A percentile compares a stretch with the other conserved stretches of the same genome.
Conservation (phyloP, 2,888 invertebrate species). For the Asteroscopus sphinx region DNA sequence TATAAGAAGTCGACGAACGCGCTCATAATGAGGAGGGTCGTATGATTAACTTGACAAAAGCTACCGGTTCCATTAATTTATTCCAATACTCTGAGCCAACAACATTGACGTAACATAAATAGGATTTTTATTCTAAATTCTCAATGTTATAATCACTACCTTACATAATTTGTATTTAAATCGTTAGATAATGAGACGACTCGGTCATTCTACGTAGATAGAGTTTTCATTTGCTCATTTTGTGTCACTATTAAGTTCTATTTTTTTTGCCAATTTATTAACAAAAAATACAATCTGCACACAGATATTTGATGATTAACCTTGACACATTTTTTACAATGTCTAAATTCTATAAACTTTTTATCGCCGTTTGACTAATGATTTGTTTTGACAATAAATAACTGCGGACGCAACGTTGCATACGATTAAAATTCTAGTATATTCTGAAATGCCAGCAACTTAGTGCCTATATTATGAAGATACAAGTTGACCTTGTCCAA, state of each 20-base stretch:
- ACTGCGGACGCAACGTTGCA: constrained; percentile 1
- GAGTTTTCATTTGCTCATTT: not conserved
- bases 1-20: too few species aligned
- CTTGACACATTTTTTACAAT: constrained; percentile 30
- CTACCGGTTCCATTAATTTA: constrained; percentile 52
- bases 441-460: constrained; percentile 42
- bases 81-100: constrained; percentile 34
- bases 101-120: constrained; percentile 38
- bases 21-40: not conserved
- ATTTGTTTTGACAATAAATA: constrained; percentile 30
- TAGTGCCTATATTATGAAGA: constrained; percentile 51
- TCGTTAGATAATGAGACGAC: constrained; percentile 9
- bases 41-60: constrained; percentile 31
- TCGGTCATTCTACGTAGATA: constrained; percentile 1
- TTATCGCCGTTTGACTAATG: constrained; percentile 10
- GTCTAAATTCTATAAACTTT: constrained; percentile 12
- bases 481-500: constrained; percentile 66
- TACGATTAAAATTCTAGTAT: constrained; percentile 20
- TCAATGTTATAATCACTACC: constrained; percentile 33
- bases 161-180: constrained; percentile 41
- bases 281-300: constrained; percentile 1
- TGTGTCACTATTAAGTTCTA: too few species aligned
- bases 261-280: not conserved
- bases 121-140: constrained; percentile 40
- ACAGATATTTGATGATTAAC: constrained; percentile 11